These are phyloP conservation scores for Apotomis betuletana DNA, from an alignment of 2,888 invertebrate genomes.

Conservation along the genomic window DNA sequence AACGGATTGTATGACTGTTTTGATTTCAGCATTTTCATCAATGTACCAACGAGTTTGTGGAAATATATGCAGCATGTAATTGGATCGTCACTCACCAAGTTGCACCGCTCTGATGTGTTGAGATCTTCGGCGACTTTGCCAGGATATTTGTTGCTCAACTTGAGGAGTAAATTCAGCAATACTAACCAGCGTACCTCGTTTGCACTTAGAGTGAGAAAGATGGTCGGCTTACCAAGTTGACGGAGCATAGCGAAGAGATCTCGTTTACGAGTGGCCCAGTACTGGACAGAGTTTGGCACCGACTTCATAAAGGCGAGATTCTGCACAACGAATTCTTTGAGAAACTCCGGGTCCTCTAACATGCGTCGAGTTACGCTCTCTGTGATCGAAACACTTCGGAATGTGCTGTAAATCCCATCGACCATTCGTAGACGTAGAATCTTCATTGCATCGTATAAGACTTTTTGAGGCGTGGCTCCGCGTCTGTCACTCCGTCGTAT, in stretches of 20 bases:
- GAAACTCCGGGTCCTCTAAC: conserved; percentile 53
- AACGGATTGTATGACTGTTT: conserved; percentile 54
- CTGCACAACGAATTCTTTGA: conserved; percentile 50
- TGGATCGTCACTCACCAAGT: conserved; percentile 50
- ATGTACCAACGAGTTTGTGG: conserved; percentile 52
- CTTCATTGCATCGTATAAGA: conserved; percentile 66
- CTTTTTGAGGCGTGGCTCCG: conserved; percentile 56
- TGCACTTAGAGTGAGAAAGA: conserved; percentile 57
- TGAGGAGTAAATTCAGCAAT: conserved; percentile 57
- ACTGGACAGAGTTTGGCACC: conserved; percentile 62
- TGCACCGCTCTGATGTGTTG: conserved; percentile 47
- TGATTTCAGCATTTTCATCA: conserved; percentile 52
- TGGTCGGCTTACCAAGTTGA: conserved; percentile 57
- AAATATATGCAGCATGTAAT: conserved; percentile 57
- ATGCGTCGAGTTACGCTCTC: conserved; percentile 52
- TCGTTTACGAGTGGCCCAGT: conserved; percentile 58
- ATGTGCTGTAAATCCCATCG: conserved; percentile 49
- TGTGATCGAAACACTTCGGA: conserved; percentile 49
- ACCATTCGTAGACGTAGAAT: conserved; percentile 54
- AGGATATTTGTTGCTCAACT: conserved; percentile 51
- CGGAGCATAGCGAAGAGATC: conserved; percentile 57
- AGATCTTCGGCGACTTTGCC: conserved; percentile 48
- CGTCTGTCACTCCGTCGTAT: conserved; percentile 60
- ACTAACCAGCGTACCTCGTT: conserved; percentile 62
- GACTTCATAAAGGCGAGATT: conserved; percentile 58